Percentiles rank a stretch among this genome's conserved stretches.
Conservation (phyloP, 2,888 invertebrate species). For the Euplagia quadripunctaria region DNA sequence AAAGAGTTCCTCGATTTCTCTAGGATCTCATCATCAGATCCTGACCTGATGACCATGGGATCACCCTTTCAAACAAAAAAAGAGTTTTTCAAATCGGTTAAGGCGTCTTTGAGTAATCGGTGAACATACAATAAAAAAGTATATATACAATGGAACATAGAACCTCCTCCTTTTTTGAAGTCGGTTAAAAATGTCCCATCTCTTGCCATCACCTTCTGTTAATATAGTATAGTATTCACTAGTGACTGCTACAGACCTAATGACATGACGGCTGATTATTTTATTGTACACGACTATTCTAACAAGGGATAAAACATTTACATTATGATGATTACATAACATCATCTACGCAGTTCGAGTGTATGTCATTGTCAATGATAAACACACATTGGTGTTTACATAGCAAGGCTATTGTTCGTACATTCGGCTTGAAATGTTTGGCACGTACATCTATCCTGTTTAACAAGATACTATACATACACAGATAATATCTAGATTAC, state of each 20-base stretch:
- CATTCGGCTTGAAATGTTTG: background rate
- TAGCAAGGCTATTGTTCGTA: constrained; percentile 1
- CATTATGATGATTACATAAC: constrained; percentile 2
- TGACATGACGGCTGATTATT: background rate
- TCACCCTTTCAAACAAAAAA: too few species aligned
- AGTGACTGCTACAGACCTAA: background rate
- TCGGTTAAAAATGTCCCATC: too few species aligned
- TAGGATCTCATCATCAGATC: too few species aligned
- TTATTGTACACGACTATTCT: background rate
- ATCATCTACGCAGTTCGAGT: background rate
- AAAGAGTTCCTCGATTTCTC: too few species aligned
- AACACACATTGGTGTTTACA: constrained; percentile 6
- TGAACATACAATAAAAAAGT: too few species aligned
- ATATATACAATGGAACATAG: too few species aligned
- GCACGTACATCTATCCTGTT: constrained; percentile 7
- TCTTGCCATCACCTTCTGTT: too few species aligned
- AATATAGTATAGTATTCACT: background rate
- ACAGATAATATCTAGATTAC: background rate
- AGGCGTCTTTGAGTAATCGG: too few species aligned
- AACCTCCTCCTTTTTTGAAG: too few species aligned
- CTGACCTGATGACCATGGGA: too few species aligned
- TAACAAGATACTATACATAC: background rate
- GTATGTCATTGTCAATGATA: constrained; percentile 9
- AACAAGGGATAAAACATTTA: constrained; percentile 2
- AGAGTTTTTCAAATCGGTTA: too few species aligned